phyloP scores from a whole-genome alignment of 2,888 invertebrate genomes.

The Scaptomyza reducta region DNA sequence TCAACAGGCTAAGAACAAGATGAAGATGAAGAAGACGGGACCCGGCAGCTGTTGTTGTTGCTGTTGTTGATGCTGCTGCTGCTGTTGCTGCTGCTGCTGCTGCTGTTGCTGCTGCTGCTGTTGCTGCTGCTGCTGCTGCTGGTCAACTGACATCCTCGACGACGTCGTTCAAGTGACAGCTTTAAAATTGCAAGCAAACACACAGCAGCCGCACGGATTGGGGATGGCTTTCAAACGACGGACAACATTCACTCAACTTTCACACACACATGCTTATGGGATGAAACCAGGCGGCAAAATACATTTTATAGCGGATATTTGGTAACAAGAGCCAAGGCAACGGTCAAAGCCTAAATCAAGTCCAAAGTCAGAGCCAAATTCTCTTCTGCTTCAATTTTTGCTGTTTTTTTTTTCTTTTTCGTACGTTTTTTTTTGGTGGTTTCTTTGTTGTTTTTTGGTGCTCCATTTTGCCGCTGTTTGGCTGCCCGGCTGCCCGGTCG shows the following conservation, averaged over 20 bases:
- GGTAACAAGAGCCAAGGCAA: slow-evolving; percentile 46
- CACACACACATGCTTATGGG: slow-evolving; percentile 22
- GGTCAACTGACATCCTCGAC: slow-evolving; percentile 42
- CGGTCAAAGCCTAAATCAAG: slow-evolving; percentile 31
- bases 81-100: slow-evolving; percentile 29
- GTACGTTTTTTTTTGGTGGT: slow-evolving; percentile 1
- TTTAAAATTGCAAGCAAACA: slow-evolving; percentile 44
- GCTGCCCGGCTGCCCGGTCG: background rate
- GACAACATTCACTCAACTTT: slow-evolving; percentile 37
- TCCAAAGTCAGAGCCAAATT: slow-evolving; percentile 32
- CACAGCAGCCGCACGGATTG: slow-evolving; percentile 19
- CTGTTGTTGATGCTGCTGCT: slow-evolving; percentile 26
- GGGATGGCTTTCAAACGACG: slow-evolving; percentile 16
- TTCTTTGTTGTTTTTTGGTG: background rate
- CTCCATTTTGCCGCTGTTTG: slow-evolving; percentile 5
- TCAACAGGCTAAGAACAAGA: slow-evolving; percentile 19
- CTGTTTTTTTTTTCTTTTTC: background rate
- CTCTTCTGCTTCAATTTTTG: slow-evolving; percentile 16
- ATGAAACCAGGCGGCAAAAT: slow-evolving; percentile 42
- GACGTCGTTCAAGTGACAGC: slow-evolving; percentile 49
- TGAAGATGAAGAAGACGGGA: slow-evolving; percentile 11
- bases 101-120: slow-evolving; percentile 32
- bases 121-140: slow-evolving; percentile 14
- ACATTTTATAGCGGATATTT: slow-evolving; percentile 47
- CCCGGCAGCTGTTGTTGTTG: slow-evolving; percentile 30